Percentiles rank a stretch among this genome's conserved stretches.
Conservation (phyloP, 2,888 invertebrate species). For the Phytoseiulus persimilis region DNA sequence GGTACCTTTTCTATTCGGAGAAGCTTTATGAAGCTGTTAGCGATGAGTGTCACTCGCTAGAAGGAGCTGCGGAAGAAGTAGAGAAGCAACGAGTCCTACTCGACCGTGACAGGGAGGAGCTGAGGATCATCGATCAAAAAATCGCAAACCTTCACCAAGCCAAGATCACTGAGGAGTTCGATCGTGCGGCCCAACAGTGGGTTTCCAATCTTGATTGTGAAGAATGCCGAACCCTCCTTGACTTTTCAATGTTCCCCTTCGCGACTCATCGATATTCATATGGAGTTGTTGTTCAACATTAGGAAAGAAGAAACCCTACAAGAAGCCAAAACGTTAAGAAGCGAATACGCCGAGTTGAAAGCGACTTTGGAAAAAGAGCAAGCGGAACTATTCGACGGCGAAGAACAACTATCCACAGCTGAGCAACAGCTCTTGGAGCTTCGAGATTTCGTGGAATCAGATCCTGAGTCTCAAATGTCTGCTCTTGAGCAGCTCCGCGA, state of each 20-base stretch:
- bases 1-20: constrained; percentile 7
- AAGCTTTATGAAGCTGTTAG: neutral
- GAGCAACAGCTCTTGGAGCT: neutral
- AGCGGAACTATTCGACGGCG: neutral
- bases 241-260: neutral
- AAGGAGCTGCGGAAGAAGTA: neutral
- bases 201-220: neutral
- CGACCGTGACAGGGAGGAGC: neutral
- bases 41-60: neutral
- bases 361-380: neutral
- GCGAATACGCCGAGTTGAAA: neutral
- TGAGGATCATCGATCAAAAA: neutral
- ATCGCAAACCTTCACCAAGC: neutral
- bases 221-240: neutral
- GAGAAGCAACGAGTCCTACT: neutral
- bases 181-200: neutral
- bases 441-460: neutral
- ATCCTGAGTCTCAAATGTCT: neutral
- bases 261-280: neutral
- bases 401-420: neutral
- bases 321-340: neutral
- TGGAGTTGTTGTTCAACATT: neutral
- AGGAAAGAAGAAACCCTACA: neutral
- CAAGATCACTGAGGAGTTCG: neutral
- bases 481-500: neutral